Percentiles rank a stretch among this genome's conserved stretches.
These are phyloP conservation scores for Myotis vivesi DNA, from an alignment of 2,797 vertebrate species.

Conservation along the genomic window DNA sequence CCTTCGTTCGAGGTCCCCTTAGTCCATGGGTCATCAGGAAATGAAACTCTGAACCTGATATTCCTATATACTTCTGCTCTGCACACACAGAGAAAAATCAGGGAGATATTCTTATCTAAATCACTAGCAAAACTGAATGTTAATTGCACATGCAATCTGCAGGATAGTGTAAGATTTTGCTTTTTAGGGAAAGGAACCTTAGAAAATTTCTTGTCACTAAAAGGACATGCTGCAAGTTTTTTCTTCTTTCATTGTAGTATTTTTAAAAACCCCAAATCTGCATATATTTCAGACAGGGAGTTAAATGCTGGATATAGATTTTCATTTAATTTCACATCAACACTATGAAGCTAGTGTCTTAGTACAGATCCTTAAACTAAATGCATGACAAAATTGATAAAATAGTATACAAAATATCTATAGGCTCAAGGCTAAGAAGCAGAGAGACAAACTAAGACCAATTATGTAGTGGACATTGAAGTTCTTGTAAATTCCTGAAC, in stretches of 20 bases:
- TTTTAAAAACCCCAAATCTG: constrained; percentile 16
- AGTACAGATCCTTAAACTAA: not conserved
- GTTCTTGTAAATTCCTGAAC: not conserved
- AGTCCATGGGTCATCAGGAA: not conserved
- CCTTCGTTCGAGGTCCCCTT: not conserved
- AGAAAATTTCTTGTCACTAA: constrained; percentile 19
- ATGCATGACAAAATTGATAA: not conserved
- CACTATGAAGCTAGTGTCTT: not conserved
- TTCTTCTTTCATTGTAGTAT: not conserved
- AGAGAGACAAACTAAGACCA: not conserved
- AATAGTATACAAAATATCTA: not conserved
- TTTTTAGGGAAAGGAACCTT: not conserved
- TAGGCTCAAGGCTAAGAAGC: not conserved
- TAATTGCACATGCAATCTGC: not conserved
- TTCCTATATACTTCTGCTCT: not conserved
- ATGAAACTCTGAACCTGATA: constrained; percentile 10
- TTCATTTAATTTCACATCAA: not conserved
- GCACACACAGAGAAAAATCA: not conserved
- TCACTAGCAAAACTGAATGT: not conserved
- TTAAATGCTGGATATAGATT: not conserved
- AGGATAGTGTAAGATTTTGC: not conserved
- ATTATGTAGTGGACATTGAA: not conserved
- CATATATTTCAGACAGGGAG: constrained; percentile 16
- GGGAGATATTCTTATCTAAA: not conserved
- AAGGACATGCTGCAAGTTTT: not conserved